Evolutionary conservation across 1,140 invertebrate genomes (phyloP).

Genomic region (Plutomurus gul): DNA sequence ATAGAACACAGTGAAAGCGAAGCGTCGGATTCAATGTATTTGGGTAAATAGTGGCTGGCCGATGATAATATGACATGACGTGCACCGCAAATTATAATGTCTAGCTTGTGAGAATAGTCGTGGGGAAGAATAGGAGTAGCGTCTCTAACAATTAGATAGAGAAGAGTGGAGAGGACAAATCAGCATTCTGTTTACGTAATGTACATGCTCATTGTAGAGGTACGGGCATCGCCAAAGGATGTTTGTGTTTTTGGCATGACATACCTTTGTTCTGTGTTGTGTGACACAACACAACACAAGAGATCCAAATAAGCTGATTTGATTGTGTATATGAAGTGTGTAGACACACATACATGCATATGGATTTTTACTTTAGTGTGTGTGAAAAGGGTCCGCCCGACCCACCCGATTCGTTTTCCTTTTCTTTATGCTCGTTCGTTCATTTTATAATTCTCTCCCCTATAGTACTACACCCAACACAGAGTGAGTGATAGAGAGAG

Average conservation of each 20-base stretch:
- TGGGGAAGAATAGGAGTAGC: not conserved
- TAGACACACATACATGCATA: not conserved
- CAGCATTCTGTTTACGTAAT: not conserved
- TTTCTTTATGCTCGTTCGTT: constrained; percentile 5
- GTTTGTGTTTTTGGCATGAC: no score
- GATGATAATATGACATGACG: constrained; percentile 13
- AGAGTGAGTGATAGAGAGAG: no score
- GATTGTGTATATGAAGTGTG: not conserved
- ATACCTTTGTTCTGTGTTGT: constrained; percentile 14
- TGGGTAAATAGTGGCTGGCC: not conserved
- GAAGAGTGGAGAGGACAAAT: not conserved
- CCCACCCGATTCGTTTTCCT: constrained; percentile 5
- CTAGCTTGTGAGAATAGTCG: not conserved
- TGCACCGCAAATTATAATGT: constrained; percentile 5
- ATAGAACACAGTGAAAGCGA: no score
- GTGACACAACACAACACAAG: constrained; percentile 3
- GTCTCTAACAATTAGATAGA: not conserved
- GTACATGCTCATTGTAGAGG: no score
- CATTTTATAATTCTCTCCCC: not conserved
- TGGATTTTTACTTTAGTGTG: constrained; percentile 16
- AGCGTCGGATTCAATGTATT: not conserved
- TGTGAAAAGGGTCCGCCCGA: constrained; percentile 4
- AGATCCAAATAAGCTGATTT: constrained; percentile 17
- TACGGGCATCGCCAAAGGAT: no score
- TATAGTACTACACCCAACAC: not conserved